Evolutionary conservation across 2,113 vertebrate species (phyloP), one percentile per base, ranked within the genome.

Genomic region (Sus scrofa): DNA sequence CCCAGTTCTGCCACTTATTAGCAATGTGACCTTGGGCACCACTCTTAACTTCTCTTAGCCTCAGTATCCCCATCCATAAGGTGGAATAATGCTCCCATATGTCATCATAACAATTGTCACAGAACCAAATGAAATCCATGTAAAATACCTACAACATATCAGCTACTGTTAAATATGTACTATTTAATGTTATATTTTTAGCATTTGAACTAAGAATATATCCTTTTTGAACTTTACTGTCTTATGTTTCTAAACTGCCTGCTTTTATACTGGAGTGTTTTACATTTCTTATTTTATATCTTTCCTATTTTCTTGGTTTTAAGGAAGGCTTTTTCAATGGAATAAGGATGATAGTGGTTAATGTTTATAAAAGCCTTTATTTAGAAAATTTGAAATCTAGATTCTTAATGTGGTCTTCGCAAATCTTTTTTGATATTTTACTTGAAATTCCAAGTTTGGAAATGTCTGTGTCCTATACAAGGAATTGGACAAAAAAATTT

Each of bases 371-470:
- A 88, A 75, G 10, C 86, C 27, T 79, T 92, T 60, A 78, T 6
- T 20, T 67, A 37, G n/a, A 79, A 87, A 94, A 91, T 71, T 14
- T 26, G 34, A 68, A 68, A 89, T 71, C 39, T 82, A 71, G 74
- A 71, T 63, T 50, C 20, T 86, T 34, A 82, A 30, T 24, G 52
- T 89, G 34, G 52, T 70, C 20, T 92, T 20, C 22, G 9, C 32
- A 94, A 79, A 73, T 60, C 4, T 75, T 37, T 83, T 95, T 68
- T 65, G 39, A 44, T n/a, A 65, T 83, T 95, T 77, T 96, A n/a
- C 15, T 86, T 82, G 32, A 82, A 92, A 92, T 89, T 74, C 9
- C 32, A 81, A 63, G 75, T 94, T 86, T 94, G 58, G 37, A 92
- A 92, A 70, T 30, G 50, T 91, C 32, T 78, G 11, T 94, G 15